Percentiles rank a stretch among this genome's conserved stretches.
phyloP scores from a whole-genome alignment of 2,888 invertebrate species.

The Trileptium ribeirensis region DNA sequence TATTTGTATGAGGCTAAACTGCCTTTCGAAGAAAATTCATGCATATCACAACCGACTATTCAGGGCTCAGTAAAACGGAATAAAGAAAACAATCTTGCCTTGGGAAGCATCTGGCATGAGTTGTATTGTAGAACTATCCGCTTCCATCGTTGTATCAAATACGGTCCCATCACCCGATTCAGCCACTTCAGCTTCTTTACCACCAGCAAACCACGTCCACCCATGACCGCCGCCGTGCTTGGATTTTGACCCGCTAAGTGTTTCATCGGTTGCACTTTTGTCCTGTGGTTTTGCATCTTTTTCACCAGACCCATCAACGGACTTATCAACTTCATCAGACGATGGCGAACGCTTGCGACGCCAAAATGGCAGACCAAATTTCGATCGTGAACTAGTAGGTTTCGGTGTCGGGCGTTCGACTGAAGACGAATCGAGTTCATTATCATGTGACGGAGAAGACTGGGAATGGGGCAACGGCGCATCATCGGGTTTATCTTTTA shows the following conservation, averaged over 20 bases:
- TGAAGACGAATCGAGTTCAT: background rate
- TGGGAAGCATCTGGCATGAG: background rate
- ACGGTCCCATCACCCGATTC: background rate
- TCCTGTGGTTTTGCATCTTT: background rate
- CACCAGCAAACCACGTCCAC: background rate
- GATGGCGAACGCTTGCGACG: background rate
- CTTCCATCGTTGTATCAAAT: background rate
- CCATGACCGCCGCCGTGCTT: background rate
- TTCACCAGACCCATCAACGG: background rate
- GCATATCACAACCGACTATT: no score
- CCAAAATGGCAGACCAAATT: background rate
- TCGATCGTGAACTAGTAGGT: background rate
- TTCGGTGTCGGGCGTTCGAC: background rate
- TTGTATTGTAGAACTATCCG: background rate
- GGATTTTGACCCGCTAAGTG: background rate
- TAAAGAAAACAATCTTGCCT: no score
- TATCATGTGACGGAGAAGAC: background rate
- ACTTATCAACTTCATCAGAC: background rate
- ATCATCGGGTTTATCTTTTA: background rate
- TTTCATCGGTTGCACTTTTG: background rate
- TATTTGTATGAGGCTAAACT: no score
- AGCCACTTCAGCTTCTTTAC: background rate
- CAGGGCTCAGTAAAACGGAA: no score
- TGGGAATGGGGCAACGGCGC: no score
- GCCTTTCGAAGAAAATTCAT: no score